phyloP scores from a whole-genome alignment of 2,888 invertebrate species.

The Drosophila falleni region DNA sequence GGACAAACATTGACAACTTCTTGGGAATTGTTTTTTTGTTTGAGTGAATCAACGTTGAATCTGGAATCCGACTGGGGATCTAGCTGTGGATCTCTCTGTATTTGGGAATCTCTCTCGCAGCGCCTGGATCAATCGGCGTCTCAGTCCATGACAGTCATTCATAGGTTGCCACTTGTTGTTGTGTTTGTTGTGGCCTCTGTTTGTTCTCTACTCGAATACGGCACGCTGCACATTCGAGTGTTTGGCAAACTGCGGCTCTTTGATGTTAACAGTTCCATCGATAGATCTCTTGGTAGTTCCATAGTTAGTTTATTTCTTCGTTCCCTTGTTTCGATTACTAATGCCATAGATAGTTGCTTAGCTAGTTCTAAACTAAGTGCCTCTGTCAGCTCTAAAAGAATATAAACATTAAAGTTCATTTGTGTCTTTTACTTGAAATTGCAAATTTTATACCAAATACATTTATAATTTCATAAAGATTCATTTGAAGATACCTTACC shows the following conservation, averaged over 20 bases:
- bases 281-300: constrained; percentile 8
- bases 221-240: constrained; percentile 69
- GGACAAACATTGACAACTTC: constrained; percentile 78
- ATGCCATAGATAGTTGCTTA: not conserved
- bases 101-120: constrained; percentile 53
- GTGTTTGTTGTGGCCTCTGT: constrained; percentile 64
- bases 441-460: too few species aligned
- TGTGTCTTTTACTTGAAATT: too few species aligned
- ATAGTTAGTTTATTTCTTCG: not conserved
- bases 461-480: too few species aligned
- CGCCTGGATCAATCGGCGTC: constrained; percentile 67
- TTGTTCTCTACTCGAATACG: constrained; percentile 80
- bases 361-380: not conserved
- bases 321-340: not conserved
- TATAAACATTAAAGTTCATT: too few species aligned
- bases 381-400: too few species aligned
- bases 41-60: constrained; percentile 29
- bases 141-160: constrained; percentile 58
- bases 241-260: constrained; percentile 78
- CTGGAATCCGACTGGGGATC: not conserved
- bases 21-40: constrained; percentile 64
- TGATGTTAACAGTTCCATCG: constrained; percentile 48
- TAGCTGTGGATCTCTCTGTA: constrained; percentile 2
- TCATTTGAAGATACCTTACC: too few species aligned
- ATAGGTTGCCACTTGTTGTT: constrained; percentile 62